Conservation (phyloP, 2,113 vertebrate species). For the Pantherophis guttatus region DNA sequence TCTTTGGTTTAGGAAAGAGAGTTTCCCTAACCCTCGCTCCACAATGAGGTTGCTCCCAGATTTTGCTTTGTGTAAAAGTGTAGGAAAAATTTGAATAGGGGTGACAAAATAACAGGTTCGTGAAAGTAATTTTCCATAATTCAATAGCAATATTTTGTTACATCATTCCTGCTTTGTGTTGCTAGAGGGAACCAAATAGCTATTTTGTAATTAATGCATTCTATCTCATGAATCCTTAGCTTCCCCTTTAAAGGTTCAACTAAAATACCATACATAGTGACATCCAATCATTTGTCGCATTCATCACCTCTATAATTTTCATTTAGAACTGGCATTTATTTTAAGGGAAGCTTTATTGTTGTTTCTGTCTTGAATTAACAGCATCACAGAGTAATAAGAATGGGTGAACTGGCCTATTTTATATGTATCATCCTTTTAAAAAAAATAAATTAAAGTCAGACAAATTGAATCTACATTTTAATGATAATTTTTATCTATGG, state of each 20-base stretch:
- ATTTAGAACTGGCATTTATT: background rate
- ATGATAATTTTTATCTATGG: background rate
- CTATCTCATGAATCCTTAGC: background rate
- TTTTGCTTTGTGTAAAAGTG: fast-evolving
- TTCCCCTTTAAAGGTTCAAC: background rate
- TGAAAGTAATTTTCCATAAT: background rate
- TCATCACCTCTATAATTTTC: background rate
- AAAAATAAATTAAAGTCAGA: background rate
- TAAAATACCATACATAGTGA: background rate
- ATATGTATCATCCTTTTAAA: background rate
- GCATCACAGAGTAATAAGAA: background rate
- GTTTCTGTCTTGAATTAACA: background rate
- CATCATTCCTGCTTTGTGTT: background rate
- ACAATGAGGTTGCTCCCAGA: background rate
- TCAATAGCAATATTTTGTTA: background rate
- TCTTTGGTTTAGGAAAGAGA: background rate
- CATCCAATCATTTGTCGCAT: background rate
- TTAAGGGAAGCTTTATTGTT: background rate
- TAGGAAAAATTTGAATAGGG: fast-evolving
- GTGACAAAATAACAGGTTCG: background rate
- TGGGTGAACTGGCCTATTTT: background rate
- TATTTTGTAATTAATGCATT: background rate
- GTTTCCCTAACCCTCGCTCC: background rate
- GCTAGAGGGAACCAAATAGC: constrained; percentile 4
- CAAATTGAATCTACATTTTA: background rate